Conservation (phyloP, 30 jellyfish, hydroid and myxozoan species). For the Nemopilema nomurai region DNA sequence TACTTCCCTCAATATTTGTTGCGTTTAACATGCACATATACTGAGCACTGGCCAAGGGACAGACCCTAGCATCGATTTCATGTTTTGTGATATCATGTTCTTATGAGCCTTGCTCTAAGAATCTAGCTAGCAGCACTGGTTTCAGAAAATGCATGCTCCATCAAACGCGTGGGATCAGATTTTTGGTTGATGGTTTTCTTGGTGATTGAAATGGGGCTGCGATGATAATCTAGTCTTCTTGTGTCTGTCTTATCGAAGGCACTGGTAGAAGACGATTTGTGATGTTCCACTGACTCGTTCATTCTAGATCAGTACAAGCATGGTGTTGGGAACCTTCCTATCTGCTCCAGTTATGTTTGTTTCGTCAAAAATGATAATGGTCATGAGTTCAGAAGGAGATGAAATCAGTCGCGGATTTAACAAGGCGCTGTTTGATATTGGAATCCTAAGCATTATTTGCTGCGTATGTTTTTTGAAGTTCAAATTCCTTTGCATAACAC, state of each 20-base stretch:
- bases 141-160: too few species aligned
- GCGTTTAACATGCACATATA: too few species aligned
- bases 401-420: constrained; percentile 36
- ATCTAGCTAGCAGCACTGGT: too few species aligned
- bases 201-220: not conserved
- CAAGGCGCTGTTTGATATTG: constrained; percentile 65
- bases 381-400: constrained; percentile 25
- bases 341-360: constrained; percentile 91
- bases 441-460: constrained; percentile 70
- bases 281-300: constrained; percentile 7
- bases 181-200: too few species aligned
- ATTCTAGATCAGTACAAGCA: constrained; percentile 77
- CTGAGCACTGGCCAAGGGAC: too few species aligned
- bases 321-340: constrained; percentile 89
- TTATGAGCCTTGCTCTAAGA: too few species aligned
- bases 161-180: too few species aligned
- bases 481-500: not conserved
- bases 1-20: too few species aligned
- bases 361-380: constrained; percentile 79
- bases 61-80: too few species aligned
- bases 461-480: constrained; percentile 82
- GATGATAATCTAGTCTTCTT: not conserved
- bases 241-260: not conserved
- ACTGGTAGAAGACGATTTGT: too few species aligned
- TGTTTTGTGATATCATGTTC: too few species aligned